A percentile compares a stretch with the other conserved stretches of the same genome.
Conservation (phyloP, 2,797 vertebrate species). For the Sylvia borin region DNA sequence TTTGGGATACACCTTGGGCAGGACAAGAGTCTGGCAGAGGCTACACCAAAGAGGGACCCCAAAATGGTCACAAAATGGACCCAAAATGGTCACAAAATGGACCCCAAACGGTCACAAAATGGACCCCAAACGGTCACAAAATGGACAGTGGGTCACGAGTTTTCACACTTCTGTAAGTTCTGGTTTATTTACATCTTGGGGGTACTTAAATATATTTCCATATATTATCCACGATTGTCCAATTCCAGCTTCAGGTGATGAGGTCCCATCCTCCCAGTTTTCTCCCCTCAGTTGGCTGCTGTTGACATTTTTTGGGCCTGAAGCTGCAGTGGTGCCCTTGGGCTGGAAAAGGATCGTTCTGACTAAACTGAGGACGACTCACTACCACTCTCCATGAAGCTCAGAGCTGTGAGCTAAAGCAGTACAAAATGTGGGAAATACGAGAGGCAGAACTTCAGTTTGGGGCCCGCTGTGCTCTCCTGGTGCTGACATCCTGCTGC, state of each 20-base stretch:
- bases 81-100: too few relatives aligned
- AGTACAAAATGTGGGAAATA: not conserved
- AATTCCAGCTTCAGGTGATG: not conserved
- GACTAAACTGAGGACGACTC: not conserved
- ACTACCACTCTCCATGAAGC: fast-evolving
- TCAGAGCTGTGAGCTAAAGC: fast-evolving
- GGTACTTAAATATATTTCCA: too few relatives aligned
- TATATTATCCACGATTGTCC: not conserved
- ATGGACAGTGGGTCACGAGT: too few relatives aligned
- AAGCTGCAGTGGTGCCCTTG: not conserved
- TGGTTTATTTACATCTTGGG: not conserved
- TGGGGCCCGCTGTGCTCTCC: not conserved
- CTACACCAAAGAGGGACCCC: too few relatives aligned
- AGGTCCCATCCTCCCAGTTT: not conserved
- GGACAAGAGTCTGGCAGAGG: too few relatives aligned
- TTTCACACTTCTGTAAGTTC: not conserved
- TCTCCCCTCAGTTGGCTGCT: not conserved
- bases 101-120: too few relatives aligned
- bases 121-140: too few relatives aligned
- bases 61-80: too few relatives aligned
- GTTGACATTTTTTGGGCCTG: not conserved
- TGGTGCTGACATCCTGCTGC: not conserved
- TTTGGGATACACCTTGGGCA: too few relatives aligned
- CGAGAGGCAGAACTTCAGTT: fast-evolving
- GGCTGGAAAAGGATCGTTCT: not conserved